These are phyloP conservation scores for Coccyzus lansbergi DNA, from an alignment of 2,797 vertebrate genomes.

Conservation along the genomic window DNA sequence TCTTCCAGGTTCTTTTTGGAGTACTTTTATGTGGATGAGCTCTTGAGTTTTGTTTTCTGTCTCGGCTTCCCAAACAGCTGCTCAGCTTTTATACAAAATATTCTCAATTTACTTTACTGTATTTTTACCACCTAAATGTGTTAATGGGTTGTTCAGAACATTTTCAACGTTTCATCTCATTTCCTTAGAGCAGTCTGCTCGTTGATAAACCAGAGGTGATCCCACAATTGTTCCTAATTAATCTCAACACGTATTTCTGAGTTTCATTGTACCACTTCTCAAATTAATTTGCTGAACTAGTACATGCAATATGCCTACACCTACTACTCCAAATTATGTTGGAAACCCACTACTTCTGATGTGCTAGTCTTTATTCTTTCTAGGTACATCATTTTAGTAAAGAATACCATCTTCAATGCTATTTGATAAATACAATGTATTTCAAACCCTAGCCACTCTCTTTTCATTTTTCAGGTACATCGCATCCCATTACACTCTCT, in stretches of 20 bases:
- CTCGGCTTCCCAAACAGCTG: background rate
- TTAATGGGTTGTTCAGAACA: background rate
- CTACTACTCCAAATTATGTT: background rate
- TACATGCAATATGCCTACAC: background rate
- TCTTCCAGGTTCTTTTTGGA: background rate
- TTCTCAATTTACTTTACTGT: background rate
- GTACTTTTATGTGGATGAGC: background rate
- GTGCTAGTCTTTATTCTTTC: background rate
- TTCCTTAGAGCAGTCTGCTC: background rate
- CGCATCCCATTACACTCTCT: background rate
- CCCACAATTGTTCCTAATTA: background rate
- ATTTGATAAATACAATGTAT: background rate
- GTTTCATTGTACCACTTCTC: background rate
- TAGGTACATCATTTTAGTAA: background rate
- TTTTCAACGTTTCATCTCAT: background rate
- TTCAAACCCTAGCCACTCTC: background rate
- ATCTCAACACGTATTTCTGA: background rate
- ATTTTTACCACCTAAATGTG: background rate
- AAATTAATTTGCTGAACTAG: constrained; percentile 8
- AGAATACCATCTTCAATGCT: background rate
- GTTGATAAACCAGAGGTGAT: background rate
- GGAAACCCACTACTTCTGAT: background rate
- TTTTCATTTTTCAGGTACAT: background rate
- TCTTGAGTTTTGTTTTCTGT: background rate
- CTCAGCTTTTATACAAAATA: background rate